Conservation (phyloP, 2,797 vertebrate genomes). For the Champsocephalus esox region DNA sequence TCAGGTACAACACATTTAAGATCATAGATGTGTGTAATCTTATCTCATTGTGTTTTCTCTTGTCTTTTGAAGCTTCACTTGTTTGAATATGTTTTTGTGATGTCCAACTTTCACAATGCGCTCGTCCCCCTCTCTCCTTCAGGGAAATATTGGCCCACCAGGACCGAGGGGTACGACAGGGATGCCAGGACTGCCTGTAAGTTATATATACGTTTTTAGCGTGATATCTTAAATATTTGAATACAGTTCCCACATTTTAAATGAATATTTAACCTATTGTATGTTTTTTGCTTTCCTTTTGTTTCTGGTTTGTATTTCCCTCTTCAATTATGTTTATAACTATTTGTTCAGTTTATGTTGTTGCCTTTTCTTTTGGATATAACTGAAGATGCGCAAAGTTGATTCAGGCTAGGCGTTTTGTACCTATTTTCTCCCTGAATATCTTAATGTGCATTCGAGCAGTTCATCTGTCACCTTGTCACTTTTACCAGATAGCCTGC, state of each 20-base stretch:
- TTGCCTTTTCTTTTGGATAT: not conserved
- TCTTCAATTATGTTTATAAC: not conserved
- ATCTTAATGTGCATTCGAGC: conserved; percentile 17
- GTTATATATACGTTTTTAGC: conserved; percentile 41
- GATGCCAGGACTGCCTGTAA: conserved; percentile 85
- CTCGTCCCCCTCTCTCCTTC: not conserved
- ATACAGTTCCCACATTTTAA: conserved; percentile 1
- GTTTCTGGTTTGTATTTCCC: not conserved
- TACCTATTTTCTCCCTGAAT: not conserved
- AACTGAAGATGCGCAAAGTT: not conserved
- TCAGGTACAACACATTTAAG: conserved; percentile 78
- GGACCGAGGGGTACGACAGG: conserved; percentile 83
- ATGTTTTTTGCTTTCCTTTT: not conserved
- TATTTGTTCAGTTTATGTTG: not conserved
- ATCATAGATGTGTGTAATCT: not conserved
- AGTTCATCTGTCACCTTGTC: conserved; percentile 2
- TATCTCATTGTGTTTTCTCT: not conserved
- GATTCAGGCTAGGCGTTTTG: not conserved
- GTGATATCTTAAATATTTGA: not conserved
- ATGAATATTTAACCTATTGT: not conserved
- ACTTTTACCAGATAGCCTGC: conserved; percentile 11
- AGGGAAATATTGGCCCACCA: conserved; percentile 85
- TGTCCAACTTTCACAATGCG: not conserved
- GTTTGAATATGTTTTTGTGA: not conserved
- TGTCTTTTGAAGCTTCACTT: not conserved